These are phyloP conservation scores for Ptychochromis oligacanthus DNA, from an alignment of 2,113 vertebrate genomes.

Conservation along the genomic window DNA sequence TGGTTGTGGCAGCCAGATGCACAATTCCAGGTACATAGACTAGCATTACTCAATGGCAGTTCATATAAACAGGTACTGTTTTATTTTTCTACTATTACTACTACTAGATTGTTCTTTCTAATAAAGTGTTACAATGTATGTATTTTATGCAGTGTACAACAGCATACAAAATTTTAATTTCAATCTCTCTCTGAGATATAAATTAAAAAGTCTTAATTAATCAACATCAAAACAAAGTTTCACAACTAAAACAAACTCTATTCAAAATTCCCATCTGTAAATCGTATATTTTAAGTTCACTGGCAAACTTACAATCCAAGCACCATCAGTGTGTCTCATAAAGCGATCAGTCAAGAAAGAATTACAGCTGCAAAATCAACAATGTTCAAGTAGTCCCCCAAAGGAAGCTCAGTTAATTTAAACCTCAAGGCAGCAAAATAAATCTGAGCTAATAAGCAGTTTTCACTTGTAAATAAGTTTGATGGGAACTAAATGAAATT, in stretches of 20 bases:
- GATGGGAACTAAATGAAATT: background rate
- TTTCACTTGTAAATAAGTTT: background rate
- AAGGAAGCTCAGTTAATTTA: background rate
- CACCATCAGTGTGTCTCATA: background rate
- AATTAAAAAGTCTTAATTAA: background rate
- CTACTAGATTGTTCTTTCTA: background rate
- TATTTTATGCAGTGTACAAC: background rate
- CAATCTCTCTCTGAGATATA: background rate
- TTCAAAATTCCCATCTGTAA: slow-evolving; percentile 1
- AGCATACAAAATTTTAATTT: background rate
- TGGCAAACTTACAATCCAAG: background rate
- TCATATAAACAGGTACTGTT: background rate
- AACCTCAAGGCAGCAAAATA: background rate
- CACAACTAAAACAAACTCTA: background rate
- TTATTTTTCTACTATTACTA: background rate
- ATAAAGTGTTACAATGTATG: background rate
- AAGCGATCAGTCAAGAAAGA: background rate
- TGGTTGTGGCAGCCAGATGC: background rate
- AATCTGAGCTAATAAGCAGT: slow-evolving; percentile 10
- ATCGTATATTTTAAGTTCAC: background rate
- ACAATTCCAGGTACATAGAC: background rate
- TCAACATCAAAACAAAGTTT: background rate
- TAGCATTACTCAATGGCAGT: background rate
- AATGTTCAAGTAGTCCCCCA: background rate
- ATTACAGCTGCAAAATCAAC: background rate